Conservation (phyloP, 2,797 vertebrate genomes). For the Carapus acus region DNA sequence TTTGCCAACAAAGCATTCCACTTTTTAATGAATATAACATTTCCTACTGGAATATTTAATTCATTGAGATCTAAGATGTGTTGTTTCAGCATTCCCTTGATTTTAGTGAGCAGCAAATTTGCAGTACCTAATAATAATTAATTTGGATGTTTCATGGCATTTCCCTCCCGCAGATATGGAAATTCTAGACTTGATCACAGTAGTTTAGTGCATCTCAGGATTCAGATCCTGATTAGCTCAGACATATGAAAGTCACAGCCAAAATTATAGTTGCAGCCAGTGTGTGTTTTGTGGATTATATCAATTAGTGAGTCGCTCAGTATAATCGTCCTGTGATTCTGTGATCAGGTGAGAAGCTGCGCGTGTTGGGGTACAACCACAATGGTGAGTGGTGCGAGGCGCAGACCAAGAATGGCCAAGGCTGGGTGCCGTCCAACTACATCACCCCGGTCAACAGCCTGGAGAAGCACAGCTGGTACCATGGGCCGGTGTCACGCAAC, state of each 20-base stretch:
- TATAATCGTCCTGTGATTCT: neutral
- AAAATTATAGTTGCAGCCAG: conserved; percentile 18
- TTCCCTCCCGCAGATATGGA: too few relatives aligned
- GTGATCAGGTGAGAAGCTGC: conserved; percentile 88
- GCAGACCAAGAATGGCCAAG: conserved; percentile 95
- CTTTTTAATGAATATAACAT: too few relatives aligned
- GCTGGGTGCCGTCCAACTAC: conserved; percentile 99
- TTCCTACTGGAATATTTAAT: too few relatives aligned
- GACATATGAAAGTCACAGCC: conserved; percentile 21
- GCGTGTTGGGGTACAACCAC: conserved; percentile 95
- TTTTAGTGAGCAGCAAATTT: too few relatives aligned
- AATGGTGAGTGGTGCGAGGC: conserved; percentile 99
- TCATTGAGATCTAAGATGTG: too few relatives aligned
- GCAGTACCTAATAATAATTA: too few relatives aligned
- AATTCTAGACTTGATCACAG: neutral
- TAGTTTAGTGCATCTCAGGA: neutral
- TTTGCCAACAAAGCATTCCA: too few relatives aligned
- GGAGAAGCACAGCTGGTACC: conserved; percentile 99
- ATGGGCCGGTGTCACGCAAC: conserved; percentile 92
- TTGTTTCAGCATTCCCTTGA: too few relatives aligned
- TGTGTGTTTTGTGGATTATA: too few relatives aligned
- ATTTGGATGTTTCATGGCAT: too few relatives aligned
- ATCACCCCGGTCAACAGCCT: conserved; percentile 97
- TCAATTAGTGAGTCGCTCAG: too few relatives aligned
- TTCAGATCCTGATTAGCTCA: conserved; percentile 19